Conservation (phyloP, 2,113 vertebrate genomes). For the Petromus typicus region DNA sequence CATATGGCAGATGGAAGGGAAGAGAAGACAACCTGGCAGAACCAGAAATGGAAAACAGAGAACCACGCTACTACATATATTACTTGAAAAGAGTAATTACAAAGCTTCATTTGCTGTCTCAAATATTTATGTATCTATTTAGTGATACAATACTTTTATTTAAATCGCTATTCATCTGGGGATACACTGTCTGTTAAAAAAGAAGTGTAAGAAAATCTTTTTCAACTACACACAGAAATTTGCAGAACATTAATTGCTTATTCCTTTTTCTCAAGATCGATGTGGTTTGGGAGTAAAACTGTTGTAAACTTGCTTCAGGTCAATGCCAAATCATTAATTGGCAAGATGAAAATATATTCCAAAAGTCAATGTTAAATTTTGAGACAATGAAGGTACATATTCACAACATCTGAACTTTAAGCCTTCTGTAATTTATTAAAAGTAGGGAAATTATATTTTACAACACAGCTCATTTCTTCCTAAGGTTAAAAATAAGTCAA, state of each 20-base stretch:
- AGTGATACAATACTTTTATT: not conserved
- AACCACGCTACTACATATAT: not conserved
- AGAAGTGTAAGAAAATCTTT: not conserved
- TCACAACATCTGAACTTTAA: not conserved
- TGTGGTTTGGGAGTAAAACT: not conserved
- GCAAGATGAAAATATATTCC: not conserved
- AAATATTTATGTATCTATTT: not conserved
- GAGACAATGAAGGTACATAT: not conserved
- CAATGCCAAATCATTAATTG: not conserved
- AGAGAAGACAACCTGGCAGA: not conserved
- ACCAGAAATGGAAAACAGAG: not conserved
- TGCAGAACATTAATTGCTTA: not conserved
- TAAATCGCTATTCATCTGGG: not conserved
- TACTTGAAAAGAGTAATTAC: not conserved
- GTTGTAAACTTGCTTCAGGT: not conserved
- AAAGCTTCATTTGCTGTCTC: not conserved
- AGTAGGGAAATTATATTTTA: not conserved
- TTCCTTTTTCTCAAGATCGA: not conserved
- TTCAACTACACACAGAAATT: not conserved
- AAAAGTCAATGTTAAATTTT: not conserved
- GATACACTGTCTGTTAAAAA: not conserved
- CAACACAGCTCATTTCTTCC: not conserved
- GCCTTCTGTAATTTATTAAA: not conserved
- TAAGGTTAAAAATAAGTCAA: not conserved
- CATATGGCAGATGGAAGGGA: not conserved